Conservation (phyloP, 2,888 invertebrate species). For the Nasonia oneida region DNA sequence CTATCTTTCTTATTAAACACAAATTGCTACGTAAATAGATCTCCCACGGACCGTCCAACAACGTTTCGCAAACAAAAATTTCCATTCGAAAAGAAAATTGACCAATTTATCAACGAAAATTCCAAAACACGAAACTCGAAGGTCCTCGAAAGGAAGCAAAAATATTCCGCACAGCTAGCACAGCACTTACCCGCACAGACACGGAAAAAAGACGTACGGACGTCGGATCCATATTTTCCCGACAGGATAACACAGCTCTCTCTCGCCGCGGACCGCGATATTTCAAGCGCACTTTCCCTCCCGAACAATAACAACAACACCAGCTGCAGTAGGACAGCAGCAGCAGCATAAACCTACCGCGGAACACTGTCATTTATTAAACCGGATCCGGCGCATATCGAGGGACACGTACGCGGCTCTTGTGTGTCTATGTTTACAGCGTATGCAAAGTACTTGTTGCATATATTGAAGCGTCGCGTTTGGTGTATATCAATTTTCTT, state of each 20-base stretch:
- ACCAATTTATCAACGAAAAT: background rate
- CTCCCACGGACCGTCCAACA: no score
- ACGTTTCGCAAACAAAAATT: background rate
- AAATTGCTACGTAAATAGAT: no score
- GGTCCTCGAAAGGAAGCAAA: background rate
- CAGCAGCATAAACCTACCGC: background rate
- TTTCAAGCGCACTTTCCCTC: conserved; percentile 3
- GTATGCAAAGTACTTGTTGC: conserved; percentile 52
- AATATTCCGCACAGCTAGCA: background rate
- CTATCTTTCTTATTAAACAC: no score
- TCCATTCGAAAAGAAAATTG: background rate
- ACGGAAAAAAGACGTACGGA: background rate
- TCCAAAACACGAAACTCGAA: background rate
- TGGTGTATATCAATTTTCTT: conserved; percentile 6
- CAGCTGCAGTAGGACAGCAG: background rate
- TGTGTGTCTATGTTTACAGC: background rate
- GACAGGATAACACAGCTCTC: conserved; percentile 3
- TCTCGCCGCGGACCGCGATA: background rate
- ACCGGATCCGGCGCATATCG: background rate
- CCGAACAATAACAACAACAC: background rate
- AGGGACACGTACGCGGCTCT: background rate
- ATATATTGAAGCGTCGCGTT: conserved; percentile 1
- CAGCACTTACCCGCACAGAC: background rate
- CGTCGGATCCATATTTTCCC: conserved; percentile 3
- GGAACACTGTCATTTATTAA: conserved; percentile 46